A percentile compares a stretch with the other conserved stretches of the same genome.
phyloP scores from a whole-genome alignment of 2,113 vertebrate genomes.

The Choloepus hoffmanni region DNA sequence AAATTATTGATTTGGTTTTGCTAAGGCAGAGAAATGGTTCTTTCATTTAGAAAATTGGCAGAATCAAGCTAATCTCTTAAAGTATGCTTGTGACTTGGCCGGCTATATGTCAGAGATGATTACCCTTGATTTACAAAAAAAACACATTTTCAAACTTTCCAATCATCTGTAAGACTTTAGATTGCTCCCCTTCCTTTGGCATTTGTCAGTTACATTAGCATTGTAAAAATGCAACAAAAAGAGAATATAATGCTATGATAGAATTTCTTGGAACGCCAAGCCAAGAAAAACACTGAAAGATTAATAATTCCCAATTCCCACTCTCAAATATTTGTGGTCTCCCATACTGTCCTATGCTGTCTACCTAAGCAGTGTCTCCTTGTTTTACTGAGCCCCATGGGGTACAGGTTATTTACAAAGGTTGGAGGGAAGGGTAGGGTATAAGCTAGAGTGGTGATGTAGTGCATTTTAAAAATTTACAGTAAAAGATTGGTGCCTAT shows the following conservation, averaged over 20 bases:
- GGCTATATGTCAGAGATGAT: slow-evolving; percentile 46
- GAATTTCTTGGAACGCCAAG: slow-evolving; percentile 54
- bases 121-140: slow-evolving; percentile 63
- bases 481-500: slow-evolving; percentile 34
- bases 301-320: slow-evolving; percentile 14
- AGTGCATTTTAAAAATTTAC: slow-evolving; percentile 45
- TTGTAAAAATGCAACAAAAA: slow-evolving; percentile 6
- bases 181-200: slow-evolving; percentile 21
- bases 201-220: slow-evolving; percentile 67
- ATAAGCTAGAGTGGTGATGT: slow-evolving; percentile 25
- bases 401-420: slow-evolving; percentile 37
- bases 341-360: not conserved
- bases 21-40: slow-evolving; percentile 43
- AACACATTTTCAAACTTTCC: not conserved
- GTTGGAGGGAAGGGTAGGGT: slow-evolving; percentile 27
- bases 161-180: slow-evolving; percentile 37
- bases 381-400: slow-evolving; percentile 11
- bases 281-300: slow-evolving; percentile 60
- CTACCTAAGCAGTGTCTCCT: not conserved
- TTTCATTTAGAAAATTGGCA: slow-evolving; percentile 64
- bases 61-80: slow-evolving; percentile 60
- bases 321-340: slow-evolving; percentile 53
- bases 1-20: slow-evolving; percentile 57
- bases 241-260: slow-evolving; percentile 32
- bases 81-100: slow-evolving; percentile 62